Conservation (phyloP, 2,888 invertebrate species). For the Sisyra terminalis region DNA sequence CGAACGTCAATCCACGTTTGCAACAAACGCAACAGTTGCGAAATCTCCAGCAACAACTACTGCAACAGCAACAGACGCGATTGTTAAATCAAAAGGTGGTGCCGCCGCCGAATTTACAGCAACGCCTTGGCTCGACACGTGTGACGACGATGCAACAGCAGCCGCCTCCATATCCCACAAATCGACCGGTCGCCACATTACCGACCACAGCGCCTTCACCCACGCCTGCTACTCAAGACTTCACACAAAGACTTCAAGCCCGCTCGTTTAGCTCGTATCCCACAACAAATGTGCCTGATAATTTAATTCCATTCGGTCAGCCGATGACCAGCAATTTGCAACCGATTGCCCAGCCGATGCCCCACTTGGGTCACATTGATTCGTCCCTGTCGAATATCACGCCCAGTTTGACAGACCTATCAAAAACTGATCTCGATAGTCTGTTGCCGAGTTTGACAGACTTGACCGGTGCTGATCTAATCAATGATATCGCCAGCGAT, state of each 20-base stretch:
- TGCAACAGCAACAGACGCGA: slow-evolving; percentile 23
- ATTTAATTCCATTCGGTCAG: slow-evolving; percentile 9
- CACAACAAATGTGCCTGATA: slow-evolving; percentile 7
- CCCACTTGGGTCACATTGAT: slow-evolving; percentile 15
- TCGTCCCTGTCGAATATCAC: slow-evolving; percentile 22
- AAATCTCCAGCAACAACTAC: slow-evolving; percentile 18
- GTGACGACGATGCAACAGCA: slow-evolving; percentile 15
- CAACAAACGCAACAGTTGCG: slow-evolving; percentile 9
- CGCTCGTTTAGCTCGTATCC: neutral
- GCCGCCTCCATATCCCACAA: slow-evolving; percentile 17
- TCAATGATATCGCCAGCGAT: slow-evolving; percentile 29
- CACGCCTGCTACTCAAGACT: slow-evolving; percentile 13
- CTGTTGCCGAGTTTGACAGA: slow-evolving; percentile 43
- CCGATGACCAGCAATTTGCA: slow-evolving; percentile 26
- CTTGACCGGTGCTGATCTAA: slow-evolving; percentile 34
- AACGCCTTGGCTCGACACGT: slow-evolving; percentile 14
- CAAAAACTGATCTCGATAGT: slow-evolving; percentile 41
- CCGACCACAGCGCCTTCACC: slow-evolving; percentile 14
- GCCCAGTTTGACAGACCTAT: slow-evolving; percentile 25
- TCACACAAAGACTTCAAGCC: slow-evolving; percentile 9
- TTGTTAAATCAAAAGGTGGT: slow-evolving; percentile 18
- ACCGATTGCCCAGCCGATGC: slow-evolving; percentile 18
- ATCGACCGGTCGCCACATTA: slow-evolving; percentile 9
- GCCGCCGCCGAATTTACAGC: slow-evolving; percentile 13
- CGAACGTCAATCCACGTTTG: neutral